Evolutionary conservation across 2,888 invertebrate genomes (phyloP).

Genomic region (Pachymerium ferrugineum): DNA sequence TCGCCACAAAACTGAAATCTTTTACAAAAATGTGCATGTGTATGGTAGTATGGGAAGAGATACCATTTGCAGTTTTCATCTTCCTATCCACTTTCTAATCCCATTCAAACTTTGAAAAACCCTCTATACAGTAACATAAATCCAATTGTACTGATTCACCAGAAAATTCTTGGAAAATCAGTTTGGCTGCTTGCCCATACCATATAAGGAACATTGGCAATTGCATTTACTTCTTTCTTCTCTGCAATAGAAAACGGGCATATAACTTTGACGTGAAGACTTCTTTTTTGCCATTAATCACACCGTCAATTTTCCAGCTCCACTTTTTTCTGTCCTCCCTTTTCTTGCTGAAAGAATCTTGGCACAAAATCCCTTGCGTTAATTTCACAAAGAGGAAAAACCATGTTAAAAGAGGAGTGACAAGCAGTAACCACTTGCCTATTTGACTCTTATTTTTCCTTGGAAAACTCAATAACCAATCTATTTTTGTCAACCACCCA

Average conservation of each 20-base stretch:
- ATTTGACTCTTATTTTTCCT: not conserved
- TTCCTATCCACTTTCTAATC: constrained; percentile 13
- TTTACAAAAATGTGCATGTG: not conserved
- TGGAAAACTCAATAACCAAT: not conserved
- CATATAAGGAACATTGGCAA: constrained; percentile 13
- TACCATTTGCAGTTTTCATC: constrained; percentile 13
- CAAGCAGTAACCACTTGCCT: not conserved
- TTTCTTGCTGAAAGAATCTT: not conserved
- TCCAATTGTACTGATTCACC: constrained; percentile 13
- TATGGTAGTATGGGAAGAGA: not conserved
- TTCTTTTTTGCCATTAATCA: constrained; percentile 8
- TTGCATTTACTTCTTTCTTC: constrained; percentile 9
- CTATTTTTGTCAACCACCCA: not conserved
- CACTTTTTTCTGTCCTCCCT: not conserved
- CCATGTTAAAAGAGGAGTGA: not conserved
- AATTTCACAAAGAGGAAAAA: not conserved
- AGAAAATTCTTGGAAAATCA: constrained; percentile 8
- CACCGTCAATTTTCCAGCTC: constrained; percentile 4
- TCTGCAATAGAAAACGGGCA: not conserved
- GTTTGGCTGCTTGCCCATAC: constrained; percentile 9
- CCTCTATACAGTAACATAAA: constrained; percentile 13
- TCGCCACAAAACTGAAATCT: not conserved
- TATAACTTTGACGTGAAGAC: constrained; percentile 13
- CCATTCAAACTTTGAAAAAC: constrained; percentile 8
- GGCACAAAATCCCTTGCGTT: not conserved